Evolutionary conservation across 2,888 invertebrate genomes (phyloP).

Genomic region (Marronus borbonicus): DNA sequence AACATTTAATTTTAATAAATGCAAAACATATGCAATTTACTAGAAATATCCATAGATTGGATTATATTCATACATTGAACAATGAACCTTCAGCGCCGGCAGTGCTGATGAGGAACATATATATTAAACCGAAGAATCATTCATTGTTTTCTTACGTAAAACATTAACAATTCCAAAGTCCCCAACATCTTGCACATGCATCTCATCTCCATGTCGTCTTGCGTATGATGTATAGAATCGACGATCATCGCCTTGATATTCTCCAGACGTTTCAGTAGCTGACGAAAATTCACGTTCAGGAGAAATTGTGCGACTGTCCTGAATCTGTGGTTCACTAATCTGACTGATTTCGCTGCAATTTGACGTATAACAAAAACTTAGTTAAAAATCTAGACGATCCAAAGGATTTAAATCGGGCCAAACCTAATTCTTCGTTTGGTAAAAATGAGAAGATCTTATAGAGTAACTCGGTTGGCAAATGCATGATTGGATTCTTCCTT

Average conservation of each 20-base stretch:
- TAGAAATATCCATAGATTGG: too few relatives aligned
- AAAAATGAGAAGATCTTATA: constrained; percentile 62
- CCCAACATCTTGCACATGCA: constrained; percentile 63
- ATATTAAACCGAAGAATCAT: too few relatives aligned
- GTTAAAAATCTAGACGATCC: background rate
- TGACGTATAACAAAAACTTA: constrained; percentile 1
- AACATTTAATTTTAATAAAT: too few relatives aligned
- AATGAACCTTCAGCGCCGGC: too few relatives aligned
- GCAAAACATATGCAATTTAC: too few relatives aligned
- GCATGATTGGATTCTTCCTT: constrained; percentile 63
- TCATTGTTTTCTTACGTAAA: constrained; percentile 59
- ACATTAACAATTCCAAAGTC: constrained; percentile 62
- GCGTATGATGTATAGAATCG: constrained; percentile 59
- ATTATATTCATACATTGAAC: too few relatives aligned
- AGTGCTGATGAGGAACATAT: too few relatives aligned
- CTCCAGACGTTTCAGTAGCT: constrained; percentile 59
- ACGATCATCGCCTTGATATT: constrained; percentile 58
- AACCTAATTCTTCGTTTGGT: constrained; percentile 64
- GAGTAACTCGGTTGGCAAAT: constrained; percentile 63
- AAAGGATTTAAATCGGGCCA: background rate
- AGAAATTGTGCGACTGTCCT: constrained; percentile 62
- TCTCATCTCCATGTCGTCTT: constrained; percentile 64
- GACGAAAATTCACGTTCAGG: constrained; percentile 61
- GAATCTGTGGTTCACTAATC: constrained; percentile 64
- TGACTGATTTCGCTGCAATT: constrained; percentile 60